A percentile compares a stretch with the other conserved stretches of the same genome.
These are phyloP conservation scores for Ips nitidus DNA, from an alignment of 1,140 invertebrate genomes.

Conservation along the genomic window DNA sequence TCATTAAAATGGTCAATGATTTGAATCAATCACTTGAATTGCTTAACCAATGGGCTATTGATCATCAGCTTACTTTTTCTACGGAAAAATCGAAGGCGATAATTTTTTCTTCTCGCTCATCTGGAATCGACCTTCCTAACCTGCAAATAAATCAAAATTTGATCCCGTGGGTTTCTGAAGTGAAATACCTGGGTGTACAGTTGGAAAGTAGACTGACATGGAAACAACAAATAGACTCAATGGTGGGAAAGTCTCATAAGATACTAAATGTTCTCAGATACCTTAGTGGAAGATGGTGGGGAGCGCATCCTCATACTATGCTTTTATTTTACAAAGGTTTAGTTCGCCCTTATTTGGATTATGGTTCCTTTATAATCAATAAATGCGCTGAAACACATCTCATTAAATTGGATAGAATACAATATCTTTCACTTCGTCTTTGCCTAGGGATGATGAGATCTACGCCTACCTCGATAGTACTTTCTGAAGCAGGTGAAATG, in stretches of 20 bases:
- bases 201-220: not conserved
- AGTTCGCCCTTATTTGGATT: not conserved
- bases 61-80: not conserved
- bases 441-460: conserved; percentile 7
- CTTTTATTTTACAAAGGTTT: not conserved
- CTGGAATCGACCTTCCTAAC: not conserved
- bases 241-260: not conserved
- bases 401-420: not conserved
- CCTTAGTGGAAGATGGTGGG: not conserved
- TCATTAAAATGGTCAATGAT: not conserved
- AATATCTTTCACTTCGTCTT: not conserved
- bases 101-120: not conserved
- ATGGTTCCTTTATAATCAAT: not conserved
- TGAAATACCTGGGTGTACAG: not conserved
- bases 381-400: not conserved
- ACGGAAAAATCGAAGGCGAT: not conserved
- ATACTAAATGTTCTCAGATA: not conserved
- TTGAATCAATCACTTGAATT: not conserved
- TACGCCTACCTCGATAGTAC: not conserved
- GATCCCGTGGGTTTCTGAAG: not conserved
- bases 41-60: not conserved
- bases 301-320: not conserved
- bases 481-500: not conserved
- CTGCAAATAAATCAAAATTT: not conserved
- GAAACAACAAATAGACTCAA: not conserved